phyloP scores from a whole-genome alignment of 2,113 vertebrate genomes.

The Heterochromis multidens region DNA sequence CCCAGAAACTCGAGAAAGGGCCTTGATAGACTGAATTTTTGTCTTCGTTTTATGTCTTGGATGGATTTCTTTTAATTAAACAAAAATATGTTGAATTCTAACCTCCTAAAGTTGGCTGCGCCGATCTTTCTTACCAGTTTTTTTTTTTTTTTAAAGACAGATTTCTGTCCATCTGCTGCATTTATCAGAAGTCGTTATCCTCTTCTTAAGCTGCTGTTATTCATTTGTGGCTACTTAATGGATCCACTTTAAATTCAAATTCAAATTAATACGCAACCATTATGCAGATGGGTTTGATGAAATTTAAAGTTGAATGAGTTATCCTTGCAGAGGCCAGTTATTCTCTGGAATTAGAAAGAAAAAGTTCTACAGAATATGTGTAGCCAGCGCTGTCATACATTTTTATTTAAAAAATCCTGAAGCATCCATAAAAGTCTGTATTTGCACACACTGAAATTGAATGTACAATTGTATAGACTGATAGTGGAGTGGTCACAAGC shows the following conservation, averaged over 20 bases:
- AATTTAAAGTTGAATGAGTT: neutral
- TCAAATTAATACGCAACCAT: conserved; percentile 23
- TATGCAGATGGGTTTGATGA: conserved; percentile 5
- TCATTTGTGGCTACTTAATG: conserved; percentile 10
- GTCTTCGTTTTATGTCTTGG: neutral
- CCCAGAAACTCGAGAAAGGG: neutral
- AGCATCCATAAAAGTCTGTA: neutral
- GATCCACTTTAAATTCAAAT: neutral
- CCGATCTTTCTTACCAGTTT: neutral
- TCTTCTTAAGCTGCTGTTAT: conserved; percentile 16
- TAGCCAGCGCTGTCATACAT: neutral
- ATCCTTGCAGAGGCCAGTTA: neutral
- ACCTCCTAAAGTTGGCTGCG: neutral
- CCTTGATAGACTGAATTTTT: neutral
- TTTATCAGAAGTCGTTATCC: conserved; percentile 9
- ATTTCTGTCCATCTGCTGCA: conserved; percentile 18
- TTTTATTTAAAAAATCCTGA: neutral
- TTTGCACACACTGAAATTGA: neutral
- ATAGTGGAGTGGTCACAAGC: neutral
- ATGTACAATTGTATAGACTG: too few relatives aligned
- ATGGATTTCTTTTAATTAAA: neutral
- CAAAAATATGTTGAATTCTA: neutral
- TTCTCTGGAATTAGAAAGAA: neutral
- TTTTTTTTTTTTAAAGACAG: neutral
- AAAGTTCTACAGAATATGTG: neutral